Evolutionary conservation across 2,797 vertebrate genomes (phyloP), one percentile per base, ranked within the genome.

Genomic region (Sebastes taczanowskii): DNA sequence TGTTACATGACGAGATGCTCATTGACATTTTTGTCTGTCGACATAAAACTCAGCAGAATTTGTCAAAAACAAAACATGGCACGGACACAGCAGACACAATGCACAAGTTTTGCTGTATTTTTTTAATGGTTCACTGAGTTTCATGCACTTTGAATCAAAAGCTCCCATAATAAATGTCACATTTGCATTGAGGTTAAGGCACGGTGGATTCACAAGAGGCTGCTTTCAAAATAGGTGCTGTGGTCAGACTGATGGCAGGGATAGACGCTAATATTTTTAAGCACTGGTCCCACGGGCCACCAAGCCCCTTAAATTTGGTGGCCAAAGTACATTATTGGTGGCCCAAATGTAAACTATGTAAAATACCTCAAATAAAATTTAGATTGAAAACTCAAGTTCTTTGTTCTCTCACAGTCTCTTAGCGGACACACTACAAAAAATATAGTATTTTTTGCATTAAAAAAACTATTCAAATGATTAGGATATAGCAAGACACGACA

Each of bases 111-210:
- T 4, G 29, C 14, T 63, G 7, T 9, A 2, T 65, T 61, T 73
- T 73, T 56, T 65, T n/a, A 25, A 70, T 5, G 11, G 10, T 56
- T 71, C 9, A 20, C 30, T 0, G 2, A 61, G 60, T 69, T 53
- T 70, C 10, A 22, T 71, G 52, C 22, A 29, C 38, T 71, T 52
- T 49, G 8, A 75, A 64, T 49, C 23, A n/a, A 58, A 49, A 42
- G n/a, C 11, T 61, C 18, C n/a, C 9, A 38, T 30, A 27, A 55
- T 72, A 70, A 82, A 86, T 80, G 71, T 73, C 73, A 83, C 49
- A 68, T 69, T 67, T 84, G 34, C 38, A 78, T 61, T 25, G 6
- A 23, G 56, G n/a, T 60, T 60, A 77, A 35, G 29, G 23, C 22
- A 7, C 1, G 2, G 8, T 32, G 27, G 16, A 13, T 66, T 63